Evolutionary conservation across 1,140 invertebrate species (phyloP), one percentile per base, ranked within the genome.

Genomic region (Paracyclopina nana): DNA sequence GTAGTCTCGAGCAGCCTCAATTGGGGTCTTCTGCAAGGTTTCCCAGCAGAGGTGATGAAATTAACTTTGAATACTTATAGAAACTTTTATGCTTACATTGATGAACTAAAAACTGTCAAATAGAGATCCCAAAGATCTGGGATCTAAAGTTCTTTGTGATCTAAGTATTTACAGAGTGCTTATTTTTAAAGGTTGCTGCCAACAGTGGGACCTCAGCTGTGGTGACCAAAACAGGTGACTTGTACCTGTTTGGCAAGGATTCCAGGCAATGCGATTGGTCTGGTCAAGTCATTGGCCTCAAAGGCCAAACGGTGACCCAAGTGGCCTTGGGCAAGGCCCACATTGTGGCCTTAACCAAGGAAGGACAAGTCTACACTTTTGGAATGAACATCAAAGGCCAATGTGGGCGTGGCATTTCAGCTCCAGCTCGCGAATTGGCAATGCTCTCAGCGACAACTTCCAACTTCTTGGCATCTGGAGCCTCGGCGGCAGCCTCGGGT

Each of bases 211-310:
- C 84, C 14, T 90, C 85, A 26, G 88, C 87, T 22, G 71, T 95
- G 31, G 79, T 95, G 0, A 88, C 83, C 8, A 77, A 79, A 60
- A 78, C 83, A 50, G 90, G 90, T 0, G 77, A 85, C 56, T 65
- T 94, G 1, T 74, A 82, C 31, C 85, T 96, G 77, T 94, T 87
- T 65, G 90, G 90, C 20, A 95, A 95, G 66, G 90, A 96, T 68
- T 84, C 82, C 4, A 70, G 79, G 5, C 80, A 92, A 62, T 82
- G 81, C 61, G 86, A 94, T 67, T 67, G 74, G 22, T 65, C 70
- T 9, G 79, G 79, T 69, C 60, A 74, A 16, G 77, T 85, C 6
- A 68, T 68, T 1, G 78, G 77, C 28, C 34, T 52, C 6, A 40
- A 44, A 26, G 27, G 27, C 12, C n/a, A 42, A 4, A 24, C 50